Evolutionary conservation across 1,140 invertebrate genomes (phyloP).

Genomic region (Campodea augens): DNA sequence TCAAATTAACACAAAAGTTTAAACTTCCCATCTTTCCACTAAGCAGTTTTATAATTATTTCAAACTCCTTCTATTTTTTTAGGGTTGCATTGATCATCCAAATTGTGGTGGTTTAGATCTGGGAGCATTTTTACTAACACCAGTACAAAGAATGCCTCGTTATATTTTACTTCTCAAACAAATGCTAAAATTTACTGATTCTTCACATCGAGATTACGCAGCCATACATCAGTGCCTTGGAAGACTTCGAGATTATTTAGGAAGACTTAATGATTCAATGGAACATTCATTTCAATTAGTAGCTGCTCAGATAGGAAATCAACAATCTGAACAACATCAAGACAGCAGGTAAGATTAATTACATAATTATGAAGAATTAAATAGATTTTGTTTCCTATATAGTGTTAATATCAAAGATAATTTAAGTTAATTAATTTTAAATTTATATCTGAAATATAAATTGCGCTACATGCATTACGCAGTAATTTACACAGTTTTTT

Average conservation of each 20-base stretch:
- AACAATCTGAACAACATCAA: conserved; percentile 7
- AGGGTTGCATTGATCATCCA: conserved; percentile 19
- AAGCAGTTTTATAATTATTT: neutral
- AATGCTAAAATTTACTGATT: conserved; percentile 21
- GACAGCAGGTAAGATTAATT: conserved; percentile 1
- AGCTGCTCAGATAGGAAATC: conserved; percentile 15
- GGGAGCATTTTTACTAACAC: conserved; percentile 21
- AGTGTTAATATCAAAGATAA: too few species aligned
- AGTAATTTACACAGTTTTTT: too few species aligned
- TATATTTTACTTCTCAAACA: conserved; percentile 25
- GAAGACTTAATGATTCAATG: conserved; percentile 23
- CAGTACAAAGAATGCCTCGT: conserved; percentile 24
- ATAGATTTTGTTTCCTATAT: too few species aligned
- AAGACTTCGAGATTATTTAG: conserved; percentile 21
- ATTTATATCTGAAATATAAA: too few species aligned
- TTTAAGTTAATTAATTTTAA: too few species aligned
- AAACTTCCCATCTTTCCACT: too few species aligned
- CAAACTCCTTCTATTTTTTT: conserved; percentile 1
- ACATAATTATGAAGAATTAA: neutral
- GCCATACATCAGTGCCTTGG: conserved; percentile 19
- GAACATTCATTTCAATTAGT: conserved; percentile 24
- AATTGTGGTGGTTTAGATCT: conserved; percentile 21
- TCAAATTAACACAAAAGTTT: too few species aligned
- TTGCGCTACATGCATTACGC: too few species aligned
- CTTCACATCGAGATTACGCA: conserved; percentile 20